Conservation (phyloP, 2,113 vertebrate species). For the Plestiodon gilberti region DNA sequence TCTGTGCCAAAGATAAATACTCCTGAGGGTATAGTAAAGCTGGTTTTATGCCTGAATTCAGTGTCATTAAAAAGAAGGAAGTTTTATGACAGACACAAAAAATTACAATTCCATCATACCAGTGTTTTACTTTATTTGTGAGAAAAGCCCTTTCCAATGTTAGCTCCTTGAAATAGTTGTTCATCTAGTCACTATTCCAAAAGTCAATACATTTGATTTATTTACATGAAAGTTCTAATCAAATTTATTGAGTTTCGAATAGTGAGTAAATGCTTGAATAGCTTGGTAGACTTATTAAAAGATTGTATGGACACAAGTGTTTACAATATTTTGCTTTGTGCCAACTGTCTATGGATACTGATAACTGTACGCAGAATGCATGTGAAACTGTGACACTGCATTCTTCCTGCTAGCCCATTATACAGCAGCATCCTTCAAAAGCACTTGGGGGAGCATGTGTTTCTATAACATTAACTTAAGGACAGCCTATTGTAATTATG, state of each 20-base stretch:
- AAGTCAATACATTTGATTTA: background rate
- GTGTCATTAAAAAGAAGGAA: background rate
- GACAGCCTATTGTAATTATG: slow-evolving; percentile 59
- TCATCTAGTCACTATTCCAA: background rate
- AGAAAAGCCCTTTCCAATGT: background rate
- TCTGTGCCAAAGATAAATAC: background rate
- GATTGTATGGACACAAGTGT: background rate
- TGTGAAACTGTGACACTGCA: background rate
- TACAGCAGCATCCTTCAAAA: background rate
- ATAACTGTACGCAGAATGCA: background rate
- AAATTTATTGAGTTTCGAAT: slow-evolving; percentile 2
- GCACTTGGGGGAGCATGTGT: slow-evolving; percentile 20
- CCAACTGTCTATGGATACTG: background rate
- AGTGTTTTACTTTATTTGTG: background rate
- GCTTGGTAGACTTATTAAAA: background rate
- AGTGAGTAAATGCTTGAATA: background rate
- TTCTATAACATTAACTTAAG: slow-evolving; percentile 54
- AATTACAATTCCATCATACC: background rate
- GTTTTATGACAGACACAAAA: background rate
- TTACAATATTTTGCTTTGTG: slow-evolving; percentile 6
- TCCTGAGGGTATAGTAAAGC: background rate
- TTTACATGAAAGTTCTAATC: background rate
- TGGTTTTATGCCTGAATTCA: background rate
- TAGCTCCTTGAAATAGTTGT: background rate
- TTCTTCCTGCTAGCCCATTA: slow-evolving; percentile 3